phyloP scores from a whole-genome alignment of 1,140 invertebrate species.

The Drosophila jambulina region DNA sequence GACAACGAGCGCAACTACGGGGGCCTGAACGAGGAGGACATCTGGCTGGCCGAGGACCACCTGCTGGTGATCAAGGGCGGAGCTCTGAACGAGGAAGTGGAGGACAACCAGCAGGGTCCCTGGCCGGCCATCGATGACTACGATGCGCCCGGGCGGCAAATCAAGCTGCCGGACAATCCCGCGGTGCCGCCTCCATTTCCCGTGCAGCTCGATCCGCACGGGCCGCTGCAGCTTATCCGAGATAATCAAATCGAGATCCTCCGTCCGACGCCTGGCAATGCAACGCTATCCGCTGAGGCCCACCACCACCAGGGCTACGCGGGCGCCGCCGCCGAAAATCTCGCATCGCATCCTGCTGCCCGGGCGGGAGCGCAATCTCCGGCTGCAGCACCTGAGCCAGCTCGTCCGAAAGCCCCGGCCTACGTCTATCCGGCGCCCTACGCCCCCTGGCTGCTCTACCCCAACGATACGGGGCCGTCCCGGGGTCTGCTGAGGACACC shows the following conservation, averaged over 20 bases:
- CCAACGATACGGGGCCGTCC: slow-evolving; percentile 71
- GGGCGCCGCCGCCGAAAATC: slow-evolving; percentile 48
- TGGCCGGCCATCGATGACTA: slow-evolving; percentile 94
- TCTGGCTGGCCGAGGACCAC: slow-evolving; percentile 95
- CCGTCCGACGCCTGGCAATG: slow-evolving; percentile 79
- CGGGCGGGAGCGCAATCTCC: slow-evolving; percentile 67
- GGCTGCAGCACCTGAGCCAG: slow-evolving; percentile 64
- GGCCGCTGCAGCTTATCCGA: slow-evolving; percentile 87
- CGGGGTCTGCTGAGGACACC: slow-evolving; percentile 78
- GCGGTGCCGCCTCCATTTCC: slow-evolving; percentile 95
- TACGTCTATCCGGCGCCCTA: slow-evolving; percentile 80
- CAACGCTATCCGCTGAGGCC: slow-evolving; percentile 64
- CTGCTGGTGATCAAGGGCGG: slow-evolving; percentile 93
- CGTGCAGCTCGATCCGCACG: slow-evolving; percentile 92
- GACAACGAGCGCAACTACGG: slow-evolving; percentile 92
- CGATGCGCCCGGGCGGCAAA: slow-evolving; percentile 91
- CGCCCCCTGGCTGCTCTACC: slow-evolving; percentile 74
- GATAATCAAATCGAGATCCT: slow-evolving; percentile 84
- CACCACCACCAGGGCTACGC: slow-evolving; percentile 45
- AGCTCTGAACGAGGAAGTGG: slow-evolving; percentile 82
- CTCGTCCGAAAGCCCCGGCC: slow-evolving; percentile 48
- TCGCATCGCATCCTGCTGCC: slow-evolving; percentile 79
- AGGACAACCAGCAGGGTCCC: slow-evolving; percentile 59
- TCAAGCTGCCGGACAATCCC: slow-evolving; percentile 90
- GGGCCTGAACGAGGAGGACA: slow-evolving; percentile 92